phyloP scores from a whole-genome alignment of 2,113 vertebrate genomes.

The Xiphophorus maculatus region DNA sequence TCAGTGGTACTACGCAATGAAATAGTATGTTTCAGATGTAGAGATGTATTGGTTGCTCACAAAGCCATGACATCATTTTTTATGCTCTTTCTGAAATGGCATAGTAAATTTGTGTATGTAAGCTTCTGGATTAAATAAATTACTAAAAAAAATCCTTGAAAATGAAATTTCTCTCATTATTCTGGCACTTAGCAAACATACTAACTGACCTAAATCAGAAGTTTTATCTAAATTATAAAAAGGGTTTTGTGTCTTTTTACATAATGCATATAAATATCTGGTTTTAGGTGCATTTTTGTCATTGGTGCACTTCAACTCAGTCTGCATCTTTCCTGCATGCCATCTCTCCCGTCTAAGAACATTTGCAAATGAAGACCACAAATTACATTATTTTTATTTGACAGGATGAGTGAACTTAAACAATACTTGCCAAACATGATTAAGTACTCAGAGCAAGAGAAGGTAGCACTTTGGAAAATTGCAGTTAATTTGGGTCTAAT shows the following conservation, averaged over 20 bases:
- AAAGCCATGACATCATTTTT: too few species aligned
- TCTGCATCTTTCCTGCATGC: slow-evolving; percentile 6
- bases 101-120: too few species aligned
- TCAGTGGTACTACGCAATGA: too few species aligned
- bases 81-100: too few species aligned
- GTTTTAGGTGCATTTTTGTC: neutral
- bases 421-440: slow-evolving; percentile 71
- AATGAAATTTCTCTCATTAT: neutral
- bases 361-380: slow-evolving; percentile 48
- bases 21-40: too few species aligned
- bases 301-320: slow-evolving; percentile 4
- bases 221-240: neutral
- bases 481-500: slow-evolving; percentile 78
- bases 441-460: slow-evolving; percentile 56
- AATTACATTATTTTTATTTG: slow-evolving; percentile 54
- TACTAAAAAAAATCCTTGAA: too few species aligned
- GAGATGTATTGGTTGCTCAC: too few species aligned
- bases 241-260: neutral
- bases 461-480: slow-evolving; percentile 81
- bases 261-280: neutral
- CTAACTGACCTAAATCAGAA: neutral
- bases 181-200: neutral
- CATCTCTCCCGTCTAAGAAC: slow-evolving; percentile 19
- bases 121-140: too few species aligned
- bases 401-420: slow-evolving; percentile 65